phyloP scores from a whole-genome alignment of 2,888 invertebrate species.

The Drosophila paucipuncta region DNA sequence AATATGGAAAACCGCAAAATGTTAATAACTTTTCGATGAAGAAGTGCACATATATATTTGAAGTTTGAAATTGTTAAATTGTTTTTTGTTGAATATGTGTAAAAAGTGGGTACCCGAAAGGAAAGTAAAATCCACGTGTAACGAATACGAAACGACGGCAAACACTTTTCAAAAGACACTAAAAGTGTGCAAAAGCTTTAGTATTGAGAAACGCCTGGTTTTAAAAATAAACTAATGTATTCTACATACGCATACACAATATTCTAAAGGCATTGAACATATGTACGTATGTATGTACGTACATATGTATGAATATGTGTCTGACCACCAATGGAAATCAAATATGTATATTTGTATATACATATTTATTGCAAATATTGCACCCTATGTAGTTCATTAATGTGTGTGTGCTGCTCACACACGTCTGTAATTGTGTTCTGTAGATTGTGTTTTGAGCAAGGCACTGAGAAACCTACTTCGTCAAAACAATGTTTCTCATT shows the following conservation, averaged over 20 bases:
- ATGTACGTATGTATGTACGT: conserved; percentile 11
- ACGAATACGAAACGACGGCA: conserved; percentile 82
- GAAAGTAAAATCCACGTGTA: conserved; percentile 60
- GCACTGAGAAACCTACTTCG: conserved; percentile 35
- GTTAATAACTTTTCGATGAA: conserved; percentile 7
- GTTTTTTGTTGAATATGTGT: conserved; percentile 7
- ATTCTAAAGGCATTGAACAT: conserved; percentile 58
- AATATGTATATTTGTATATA: conserved; percentile 26
- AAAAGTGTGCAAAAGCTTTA: conserved; percentile 78
- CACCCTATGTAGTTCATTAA: conserved; percentile 35
- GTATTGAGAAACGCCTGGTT: conserved; percentile 72
- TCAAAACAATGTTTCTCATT: conserved; percentile 44
- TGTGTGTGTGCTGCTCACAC: conserved; percentile 6
- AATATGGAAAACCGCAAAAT: conserved; percentile 16
- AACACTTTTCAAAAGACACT: conserved; percentile 81
- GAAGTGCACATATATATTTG: neutral
- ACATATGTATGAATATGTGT: neutral
- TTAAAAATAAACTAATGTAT: conserved; percentile 76
- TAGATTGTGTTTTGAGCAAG: conserved; percentile 13
- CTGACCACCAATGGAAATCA: conserved; percentile 38
- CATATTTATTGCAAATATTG: conserved; percentile 58
- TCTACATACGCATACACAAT: conserved; percentile 50
- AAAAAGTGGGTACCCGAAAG: conserved; percentile 61
- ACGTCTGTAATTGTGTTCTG: neutral
- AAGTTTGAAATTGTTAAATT: neutral